Evolutionary conservation across 2,113 vertebrate species (phyloP).

Genomic region (Amblyopsis rosae): DNA sequence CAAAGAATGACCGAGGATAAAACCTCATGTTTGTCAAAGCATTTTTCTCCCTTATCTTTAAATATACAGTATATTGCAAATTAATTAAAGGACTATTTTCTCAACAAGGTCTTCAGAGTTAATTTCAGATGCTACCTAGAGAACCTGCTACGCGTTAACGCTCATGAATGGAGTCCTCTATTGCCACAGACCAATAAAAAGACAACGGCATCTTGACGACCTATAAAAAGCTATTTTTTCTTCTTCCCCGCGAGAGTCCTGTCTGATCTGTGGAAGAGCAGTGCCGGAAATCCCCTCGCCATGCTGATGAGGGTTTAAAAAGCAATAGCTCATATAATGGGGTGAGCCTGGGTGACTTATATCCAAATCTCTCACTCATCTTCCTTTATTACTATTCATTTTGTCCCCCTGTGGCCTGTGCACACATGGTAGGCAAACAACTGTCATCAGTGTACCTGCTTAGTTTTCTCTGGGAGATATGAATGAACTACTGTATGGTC

Average conservation of each 20-base stretch:
- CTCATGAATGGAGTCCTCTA: constrained; percentile 31
- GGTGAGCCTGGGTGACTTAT: constrained; percentile 69
- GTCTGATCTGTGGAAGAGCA: constrained; percentile 44
- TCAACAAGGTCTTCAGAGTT: constrained; percentile 4
- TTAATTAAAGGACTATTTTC: neutral
- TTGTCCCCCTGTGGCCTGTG: constrained; percentile 47
- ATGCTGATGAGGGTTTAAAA: constrained; percentile 72
- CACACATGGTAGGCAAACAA: constrained; percentile 50
- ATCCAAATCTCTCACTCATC: constrained; percentile 74
- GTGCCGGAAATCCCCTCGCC: constrained; percentile 53
- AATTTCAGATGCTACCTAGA: constrained; percentile 14
- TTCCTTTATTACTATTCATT: constrained; percentile 73
- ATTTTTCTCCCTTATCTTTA: neutral
- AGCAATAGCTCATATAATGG: constrained; percentile 71
- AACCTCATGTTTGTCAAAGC: neutral
- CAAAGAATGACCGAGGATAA: neutral
- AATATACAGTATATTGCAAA: neutral
- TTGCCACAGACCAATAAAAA: constrained; percentile 44
- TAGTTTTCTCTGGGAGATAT: no score
- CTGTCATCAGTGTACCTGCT: constrained; percentile 41
- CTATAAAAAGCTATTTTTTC: constrained; percentile 15
- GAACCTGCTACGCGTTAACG: constrained; percentile 19
- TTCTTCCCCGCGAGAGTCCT: constrained; percentile 21
- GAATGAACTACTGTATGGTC: no score
- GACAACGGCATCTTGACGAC: constrained; percentile 33